Conservation (phyloP, 30 jellyfish, hydroid and myxozoan genomes). For the Aurelia aurita region DNA sequence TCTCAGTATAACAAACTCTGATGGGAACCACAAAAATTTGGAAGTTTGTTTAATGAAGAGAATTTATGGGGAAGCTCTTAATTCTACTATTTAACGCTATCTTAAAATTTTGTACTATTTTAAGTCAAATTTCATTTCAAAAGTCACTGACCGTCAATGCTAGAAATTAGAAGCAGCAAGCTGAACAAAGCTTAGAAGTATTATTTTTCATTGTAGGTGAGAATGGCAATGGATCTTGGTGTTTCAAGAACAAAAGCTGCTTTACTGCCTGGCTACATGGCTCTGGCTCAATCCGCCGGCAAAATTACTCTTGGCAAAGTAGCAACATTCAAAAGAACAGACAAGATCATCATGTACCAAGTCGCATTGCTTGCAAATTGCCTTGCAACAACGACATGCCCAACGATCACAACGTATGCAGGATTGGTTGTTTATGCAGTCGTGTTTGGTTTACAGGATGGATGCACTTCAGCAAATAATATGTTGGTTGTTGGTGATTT, state of each 20-base stretch:
- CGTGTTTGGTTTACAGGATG: slow-evolving; percentile 89
- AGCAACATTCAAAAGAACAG: slow-evolving; percentile 65
- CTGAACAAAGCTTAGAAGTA: too few relatives aligned
- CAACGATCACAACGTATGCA: slow-evolving; percentile 59
- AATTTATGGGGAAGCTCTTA: too few relatives aligned
- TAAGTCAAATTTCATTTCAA: too few relatives aligned
- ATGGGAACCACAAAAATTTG: too few relatives aligned
- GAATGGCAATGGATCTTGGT: slow-evolving; percentile 77
- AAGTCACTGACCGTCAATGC: too few relatives aligned
- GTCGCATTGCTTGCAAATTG: slow-evolving; percentile 78
- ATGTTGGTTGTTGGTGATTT: slow-evolving; percentile 90
- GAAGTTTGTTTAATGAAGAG: too few relatives aligned
- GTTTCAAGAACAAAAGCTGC: slow-evolving; percentile 75
- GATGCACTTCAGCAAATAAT: slow-evolving; percentile 76
- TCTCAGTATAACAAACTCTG: too few relatives aligned
- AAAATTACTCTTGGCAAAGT: slow-evolving; percentile 84
- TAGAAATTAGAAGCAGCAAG: too few relatives aligned
- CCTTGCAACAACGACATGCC: slow-evolving; percentile 88
- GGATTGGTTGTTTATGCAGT: slow-evolving; percentile 77
- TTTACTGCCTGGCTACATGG: slow-evolving; percentile 84
- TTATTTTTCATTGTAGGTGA: slow-evolving; percentile 51
- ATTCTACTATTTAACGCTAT: too few relatives aligned
- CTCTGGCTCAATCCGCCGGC: slow-evolving; percentile 86
- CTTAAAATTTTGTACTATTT: too few relatives aligned
- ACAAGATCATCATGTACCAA: slow-evolving; percentile 78